Conservation (phyloP, 2,888 invertebrate species). For the Hydrotaea diabolus region DNA sequence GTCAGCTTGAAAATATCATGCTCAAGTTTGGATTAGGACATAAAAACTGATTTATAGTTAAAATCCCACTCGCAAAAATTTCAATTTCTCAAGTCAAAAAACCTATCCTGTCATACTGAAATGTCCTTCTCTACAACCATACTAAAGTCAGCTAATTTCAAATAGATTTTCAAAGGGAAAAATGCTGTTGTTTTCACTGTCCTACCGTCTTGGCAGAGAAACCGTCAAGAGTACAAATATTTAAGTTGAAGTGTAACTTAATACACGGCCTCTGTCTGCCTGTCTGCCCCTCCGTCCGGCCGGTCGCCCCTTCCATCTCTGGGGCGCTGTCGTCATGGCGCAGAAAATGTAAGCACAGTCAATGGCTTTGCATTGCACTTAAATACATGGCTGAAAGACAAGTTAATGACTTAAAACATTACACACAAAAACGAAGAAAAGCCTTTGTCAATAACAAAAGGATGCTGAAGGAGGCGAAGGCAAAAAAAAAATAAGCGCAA, state of each 20-base stretch:
- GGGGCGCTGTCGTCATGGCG: not conserved
- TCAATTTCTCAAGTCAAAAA: too few relatives aligned
- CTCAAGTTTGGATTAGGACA: too few relatives aligned
- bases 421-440: constrained; percentile 60
- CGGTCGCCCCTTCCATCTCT: too few relatives aligned
- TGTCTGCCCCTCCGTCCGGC: not conserved
- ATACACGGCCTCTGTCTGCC: constrained; percentile 16
- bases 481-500: constrained; percentile 9
- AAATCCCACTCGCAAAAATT: too few relatives aligned
- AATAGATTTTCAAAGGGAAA: not conserved
- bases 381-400: constrained; percentile 50
- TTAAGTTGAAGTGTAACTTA: constrained; percentile 54
- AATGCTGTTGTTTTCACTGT: not conserved
- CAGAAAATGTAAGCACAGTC: constrained; percentile 27
- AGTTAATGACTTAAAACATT: constrained; percentile 57
- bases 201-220: not conserved
- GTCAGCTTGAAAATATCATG: too few relatives aligned
- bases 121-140: too few relatives aligned
- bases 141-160: too few relatives aligned
- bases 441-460: constrained; percentile 66
- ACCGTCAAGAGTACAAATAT: constrained; percentile 31
- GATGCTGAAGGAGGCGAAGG: constrained; percentile 49
- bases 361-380: constrained; percentile 57
- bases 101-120: too few relatives aligned
- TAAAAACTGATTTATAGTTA: too few relatives aligned